Evolutionary conservation across 2,888 invertebrate genomes (phyloP), one percentile per base, ranked within the genome.

Genomic region (Hylaea fasciaria): DNA sequence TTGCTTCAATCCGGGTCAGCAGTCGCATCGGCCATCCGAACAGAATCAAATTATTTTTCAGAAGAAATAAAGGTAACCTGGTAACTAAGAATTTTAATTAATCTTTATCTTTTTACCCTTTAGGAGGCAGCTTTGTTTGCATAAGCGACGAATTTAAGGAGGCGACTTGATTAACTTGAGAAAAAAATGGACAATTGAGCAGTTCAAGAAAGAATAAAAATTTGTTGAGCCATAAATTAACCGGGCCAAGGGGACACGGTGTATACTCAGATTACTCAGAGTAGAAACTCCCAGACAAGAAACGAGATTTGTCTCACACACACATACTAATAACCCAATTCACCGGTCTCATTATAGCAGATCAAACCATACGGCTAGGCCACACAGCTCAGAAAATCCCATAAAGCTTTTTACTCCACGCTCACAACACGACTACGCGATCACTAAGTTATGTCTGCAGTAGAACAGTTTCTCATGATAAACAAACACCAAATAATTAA

Each of bases 151-250:
- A 62, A 52, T 65, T 65, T 50, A 58, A 58, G 53, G 48, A 65
- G 60, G 46, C 52, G 41, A 56, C 57, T 65, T 62, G 55, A 59
- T 66, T 57, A 64, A 83, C 80, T 78, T 71, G 64, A 73, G 66
- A 9, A 68, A 77, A 84, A 85, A 89, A 85, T 84, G 81, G 78
- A 80, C 80, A 83, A 84, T 86, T 82, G 86, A 86, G 85, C 85
- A 86, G 84, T 89, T 87, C 81, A 84, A 86, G 85, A 80, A 86
- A 82, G 83, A 88, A 88, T 89, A 88, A 88, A 90, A 89, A 87
- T 88, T 89, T 87, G 89, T 89, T 87, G 83, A 83, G 86, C 84
- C 82, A 89, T 91, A 90, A 90, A 90, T 91, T 90, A 90, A 86
- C 85, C 81, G 74, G 78, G 76, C 78, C 83, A 37, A 37, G 16